Evolutionary conservation across 2,113 vertebrate species (phyloP), one percentile per base, ranked within the genome.

Genomic region (Cacatua alba): DNA sequence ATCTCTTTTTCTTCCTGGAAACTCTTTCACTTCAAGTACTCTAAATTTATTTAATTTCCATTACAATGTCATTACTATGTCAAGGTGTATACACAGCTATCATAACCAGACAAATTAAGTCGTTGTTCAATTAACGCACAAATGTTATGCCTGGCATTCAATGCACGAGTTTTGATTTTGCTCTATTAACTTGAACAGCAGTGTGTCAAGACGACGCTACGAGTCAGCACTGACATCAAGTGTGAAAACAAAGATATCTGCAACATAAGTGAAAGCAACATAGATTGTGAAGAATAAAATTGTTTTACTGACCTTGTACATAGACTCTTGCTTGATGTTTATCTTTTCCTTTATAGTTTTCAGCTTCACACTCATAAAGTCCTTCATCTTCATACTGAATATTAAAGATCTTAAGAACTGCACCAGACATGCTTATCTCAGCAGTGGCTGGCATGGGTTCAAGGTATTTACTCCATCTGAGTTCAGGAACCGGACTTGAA

Each of bases 291-390:
- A 83, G 43, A 90, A 89, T 29, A 68, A 72, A 89, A 72, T 17
- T 44, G 53, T 64, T 67, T 26, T 55, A 94, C 82, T 62, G 97
- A 99, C 99, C 99, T 97, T 99, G 98, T 35, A 99, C 99, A 89
- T 98, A 98, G 83, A 99, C 81, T 74, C 95, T 98, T 46, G 98
- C 99, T 52, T 97, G 97, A 96, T 99, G 98, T 90, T 97, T 98
- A 97, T 99, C 99, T 93, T 99, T 99, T 85, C 99, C 99, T 97
- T 98, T 99, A 11, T 98, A 98, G 95, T 99, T 99, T 90, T 98
- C 86, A 25, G 99, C 99, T 94, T 99, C 99, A 88, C 99, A 99
- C 92, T 98, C 98, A 53, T 99, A 99, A 15, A 87, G 89, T 15
- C 99, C 99, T 86, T 98, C 98, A 52, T 99, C 99, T 96, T 99